phyloP scores from a whole-genome alignment of 2,113 vertebrate species.

The Heterotilapia buettikoferi region DNA sequence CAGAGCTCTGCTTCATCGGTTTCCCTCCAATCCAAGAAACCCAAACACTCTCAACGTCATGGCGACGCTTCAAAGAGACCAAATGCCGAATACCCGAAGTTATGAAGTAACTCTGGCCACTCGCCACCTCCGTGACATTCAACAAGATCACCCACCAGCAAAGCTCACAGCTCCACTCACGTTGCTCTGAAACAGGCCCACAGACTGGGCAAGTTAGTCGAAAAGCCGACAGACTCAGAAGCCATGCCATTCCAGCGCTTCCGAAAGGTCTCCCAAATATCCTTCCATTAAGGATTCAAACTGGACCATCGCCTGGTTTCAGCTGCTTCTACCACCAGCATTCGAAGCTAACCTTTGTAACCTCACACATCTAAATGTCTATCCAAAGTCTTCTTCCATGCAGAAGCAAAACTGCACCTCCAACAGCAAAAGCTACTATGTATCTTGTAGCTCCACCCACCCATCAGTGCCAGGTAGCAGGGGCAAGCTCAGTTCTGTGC shows the following conservation, averaged over 20 bases:
- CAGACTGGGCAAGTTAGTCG: neutral
- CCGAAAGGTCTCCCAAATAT: neutral
- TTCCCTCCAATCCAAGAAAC: neutral
- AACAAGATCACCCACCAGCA: neutral
- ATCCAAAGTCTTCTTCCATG: neutral
- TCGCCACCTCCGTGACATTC: fast-evolving
- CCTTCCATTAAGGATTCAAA: fast-evolving
- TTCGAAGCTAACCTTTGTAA: neutral
- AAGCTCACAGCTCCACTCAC: neutral
- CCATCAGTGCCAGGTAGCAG: neutral
- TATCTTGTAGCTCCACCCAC: neutral
- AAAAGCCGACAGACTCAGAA: fast-evolving
- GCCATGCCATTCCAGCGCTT: neutral
- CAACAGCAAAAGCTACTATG: neutral
- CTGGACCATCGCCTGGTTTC: fast-evolving
- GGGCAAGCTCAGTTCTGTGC: neutral
- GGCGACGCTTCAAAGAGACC: fast-evolving
- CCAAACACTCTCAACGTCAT: neutral
- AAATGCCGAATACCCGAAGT: fast-evolving
- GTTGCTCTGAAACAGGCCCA: neutral
- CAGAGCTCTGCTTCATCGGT: neutral
- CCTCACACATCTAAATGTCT: neutral
- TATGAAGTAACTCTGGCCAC: neutral
- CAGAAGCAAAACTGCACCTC: neutral
- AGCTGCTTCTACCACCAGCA: neutral